Conservation (phyloP, 2,113 vertebrate genomes). For the Chaetorhynchus papuensis region DNA sequence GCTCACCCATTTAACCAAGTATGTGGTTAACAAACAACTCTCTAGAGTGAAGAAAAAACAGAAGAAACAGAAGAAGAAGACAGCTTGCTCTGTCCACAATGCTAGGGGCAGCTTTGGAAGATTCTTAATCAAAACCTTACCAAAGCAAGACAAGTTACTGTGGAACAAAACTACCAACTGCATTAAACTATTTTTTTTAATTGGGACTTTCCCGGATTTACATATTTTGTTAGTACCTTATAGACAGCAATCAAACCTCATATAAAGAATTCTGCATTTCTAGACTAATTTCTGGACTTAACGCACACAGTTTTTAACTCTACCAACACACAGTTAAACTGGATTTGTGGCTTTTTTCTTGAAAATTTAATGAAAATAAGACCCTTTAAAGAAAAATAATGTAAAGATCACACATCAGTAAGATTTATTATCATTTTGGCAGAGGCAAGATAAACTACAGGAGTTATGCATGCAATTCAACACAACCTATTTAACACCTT, state of each 20-base stretch:
- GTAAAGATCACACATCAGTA: background rate
- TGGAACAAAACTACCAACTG: background rate
- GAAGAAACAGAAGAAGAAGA: background rate
- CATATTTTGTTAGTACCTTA: background rate
- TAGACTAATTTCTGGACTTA: background rate
- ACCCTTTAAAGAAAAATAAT: background rate
- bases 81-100: background rate
- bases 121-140: background rate
- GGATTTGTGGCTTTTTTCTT: background rate
- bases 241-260: background rate
- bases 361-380: background rate
- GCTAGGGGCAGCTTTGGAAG: background rate
- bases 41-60: background rate
- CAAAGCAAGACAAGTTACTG: background rate
- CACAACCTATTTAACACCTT: background rate
- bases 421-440: background rate
- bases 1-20: too few species aligned
- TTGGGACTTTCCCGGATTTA: background rate
- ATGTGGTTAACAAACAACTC: conserved; percentile 60
- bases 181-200: background rate
- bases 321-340: background rate
- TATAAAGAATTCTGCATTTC: background rate
- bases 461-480: background rate
- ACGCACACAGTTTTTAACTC: background rate
- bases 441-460: background rate